These are phyloP conservation scores for Ophthalmolycus amberensis DNA, from an alignment of 2,113 vertebrate genomes.

Conservation along the genomic window DNA sequence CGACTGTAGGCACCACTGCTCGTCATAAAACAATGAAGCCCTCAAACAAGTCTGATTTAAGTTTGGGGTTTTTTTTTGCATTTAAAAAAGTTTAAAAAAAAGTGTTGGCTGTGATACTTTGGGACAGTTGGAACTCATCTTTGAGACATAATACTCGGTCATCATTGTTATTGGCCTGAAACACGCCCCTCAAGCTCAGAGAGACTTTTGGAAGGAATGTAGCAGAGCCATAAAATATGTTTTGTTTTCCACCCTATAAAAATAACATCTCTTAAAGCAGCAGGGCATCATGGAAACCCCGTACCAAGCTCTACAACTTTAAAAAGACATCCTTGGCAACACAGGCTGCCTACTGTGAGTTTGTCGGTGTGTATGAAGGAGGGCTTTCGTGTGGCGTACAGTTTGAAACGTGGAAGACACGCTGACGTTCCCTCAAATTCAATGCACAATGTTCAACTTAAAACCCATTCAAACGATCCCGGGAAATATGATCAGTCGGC, in stretches of 20 bases:
- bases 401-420: constrained; percentile 21
- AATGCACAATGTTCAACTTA: neutral
- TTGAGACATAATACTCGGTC: constrained; percentile 22
- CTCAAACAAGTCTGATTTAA: neutral
- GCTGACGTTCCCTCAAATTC: constrained; percentile 16
- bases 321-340: constrained; percentile 22
- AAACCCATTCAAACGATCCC: neutral
- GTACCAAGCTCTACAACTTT: constrained; percentile 3
- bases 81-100: neutral
- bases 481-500: constrained; percentile 1
- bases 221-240: constrained; percentile 40
- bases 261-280: constrained; percentile 41
- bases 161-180: constrained; percentile 9
- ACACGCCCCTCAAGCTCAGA: constrained; percentile 23
- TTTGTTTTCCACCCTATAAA: constrained; percentile 64
- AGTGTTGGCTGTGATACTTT: constrained; percentile 9
- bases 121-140: constrained; percentile 28
- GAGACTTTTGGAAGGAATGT: constrained; percentile 58
- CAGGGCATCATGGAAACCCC: constrained; percentile 30
- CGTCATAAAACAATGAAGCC: constrained; percentile 6
- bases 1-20: constrained; percentile 3
- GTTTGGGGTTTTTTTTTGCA: too few relatives aligned
- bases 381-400: constrained; percentile 16
- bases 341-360: constrained; percentile 10
- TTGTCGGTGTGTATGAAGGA: constrained; percentile 14